Evolutionary conservation across 2,888 invertebrate species (phyloP).

Genomic region (Parelbella ahira): DNA sequence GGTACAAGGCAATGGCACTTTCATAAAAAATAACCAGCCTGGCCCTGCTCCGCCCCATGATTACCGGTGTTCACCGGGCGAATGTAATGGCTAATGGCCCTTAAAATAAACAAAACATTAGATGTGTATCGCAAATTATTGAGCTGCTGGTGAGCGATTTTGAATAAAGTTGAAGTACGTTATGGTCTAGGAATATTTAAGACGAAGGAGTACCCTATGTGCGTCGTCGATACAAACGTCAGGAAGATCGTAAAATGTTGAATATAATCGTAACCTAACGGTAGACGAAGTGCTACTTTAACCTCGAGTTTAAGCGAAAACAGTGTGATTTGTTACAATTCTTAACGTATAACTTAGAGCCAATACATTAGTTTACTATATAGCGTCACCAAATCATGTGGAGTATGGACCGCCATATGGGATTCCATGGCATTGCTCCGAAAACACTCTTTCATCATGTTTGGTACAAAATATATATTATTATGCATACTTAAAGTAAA

Average conservation of each 20-base stretch:
- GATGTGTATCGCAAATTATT: slow-evolving; percentile 2
- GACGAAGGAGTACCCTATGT: slow-evolving; percentile 31
- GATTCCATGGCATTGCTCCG: slow-evolving; percentile 79
- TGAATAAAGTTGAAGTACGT: slow-evolving; percentile 20
- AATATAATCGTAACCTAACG: slow-evolving; percentile 61
- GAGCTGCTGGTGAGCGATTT: not conserved
- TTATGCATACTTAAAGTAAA: slow-evolving; percentile 34
- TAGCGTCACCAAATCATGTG: slow-evolving; percentile 78
- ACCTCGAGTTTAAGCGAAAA: slow-evolving; percentile 36
- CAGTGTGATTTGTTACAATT: slow-evolving; percentile 25
- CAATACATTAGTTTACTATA: slow-evolving; percentile 46
- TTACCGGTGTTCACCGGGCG: too few relatives aligned
- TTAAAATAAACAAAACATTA: slow-evolving; percentile 19
- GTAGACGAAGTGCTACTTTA: slow-evolving; percentile 37
- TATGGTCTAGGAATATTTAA: slow-evolving; percentile 29
- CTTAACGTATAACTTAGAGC: slow-evolving; percentile 26
- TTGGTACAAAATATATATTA: slow-evolving; percentile 52
- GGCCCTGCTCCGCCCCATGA: too few relatives aligned
- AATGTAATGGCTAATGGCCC: too few relatives aligned
- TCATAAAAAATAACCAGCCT: slow-evolving; percentile 1
- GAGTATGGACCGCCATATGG: slow-evolving; percentile 79
- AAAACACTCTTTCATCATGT: slow-evolving; percentile 69
- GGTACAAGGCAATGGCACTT: not conserved
- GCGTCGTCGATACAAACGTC: slow-evolving; percentile 54
- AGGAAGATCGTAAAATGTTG: slow-evolving; percentile 53